Base-by-base conservation (phyloP, 2,797 vertebrate genomes). In the Menidia menidia region DNA sequence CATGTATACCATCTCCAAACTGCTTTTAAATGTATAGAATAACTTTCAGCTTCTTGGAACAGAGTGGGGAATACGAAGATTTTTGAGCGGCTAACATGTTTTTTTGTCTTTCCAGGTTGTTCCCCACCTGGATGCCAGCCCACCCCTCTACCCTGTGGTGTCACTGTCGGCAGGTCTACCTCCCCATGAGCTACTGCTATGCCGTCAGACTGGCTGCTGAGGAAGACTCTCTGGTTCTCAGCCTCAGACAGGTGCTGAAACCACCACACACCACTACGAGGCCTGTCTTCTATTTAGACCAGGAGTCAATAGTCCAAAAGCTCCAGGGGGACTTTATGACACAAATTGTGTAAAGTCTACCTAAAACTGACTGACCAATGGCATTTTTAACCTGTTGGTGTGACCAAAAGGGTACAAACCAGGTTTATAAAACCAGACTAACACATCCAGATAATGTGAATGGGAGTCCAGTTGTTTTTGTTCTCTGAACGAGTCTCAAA, bases 181-280 rank as follows among this genome's bases (percentile, higher is more conserved):
- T 99, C 31, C 96, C 97, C 19, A 99, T 99, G 98, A 97, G 97
- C 90, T 99, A 96, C 91, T 99, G 97, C 70, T 99, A 98, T 0
- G 96, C 96, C 2, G 90, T 82, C 25, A 92, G 96, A 31, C 92
- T 99, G 39, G 73, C 82, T 0, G 96, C 96, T 0, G 69, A 92
- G 0, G 96, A 97, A 76, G 98, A 99, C 1, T 76, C 93, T 0
- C 92, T 99, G 4, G 71, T 99, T 48, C 91, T 81, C 77, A 97
- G 96, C 89, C 94, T 99, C 75, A 93, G 97, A 92, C 96, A 99
- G 96, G 97, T 98, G 66, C 69, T 25, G 14, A 18, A 54, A 15
- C 47, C 41, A 30, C 43, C 0, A 16, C 10, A 3, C 1, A 14
- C 82, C 86, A 86, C 72, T 48, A 66, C 86, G 68, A 69, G 76